Base-by-base conservation (phyloP, 2,797 vertebrate genomes). In the Cephalopachus bancanus region DNA sequence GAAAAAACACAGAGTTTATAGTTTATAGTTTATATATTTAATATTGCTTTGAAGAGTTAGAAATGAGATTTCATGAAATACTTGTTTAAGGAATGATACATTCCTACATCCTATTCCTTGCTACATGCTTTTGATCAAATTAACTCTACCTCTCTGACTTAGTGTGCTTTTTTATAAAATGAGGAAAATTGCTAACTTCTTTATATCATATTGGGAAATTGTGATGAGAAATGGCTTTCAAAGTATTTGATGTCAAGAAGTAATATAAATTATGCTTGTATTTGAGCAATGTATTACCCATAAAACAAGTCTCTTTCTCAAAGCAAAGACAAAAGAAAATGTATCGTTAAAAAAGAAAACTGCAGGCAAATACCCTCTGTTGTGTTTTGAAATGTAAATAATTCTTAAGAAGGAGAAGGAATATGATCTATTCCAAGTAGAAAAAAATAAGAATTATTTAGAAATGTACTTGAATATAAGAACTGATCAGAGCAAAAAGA, bases 371-470 rank as follows among this genome's bases (percentile, higher is more conserved):
- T 60, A 67, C 1, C 14, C 10, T 22, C 87, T 60, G 20, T 67
- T 44, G 12, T 44, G 11, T 93, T 85, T 89, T 78, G 75, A 93
- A 93, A 79, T 80, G 15, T 79, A 86, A 76, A 62, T 89, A 24
- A 57, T 51, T 94, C 85, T 93, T 69, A 49, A 53, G 10, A 90
- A 81, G 57, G 7, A 24, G 57, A 90, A 60, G 33, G 22, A 57
- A 87, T 6, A 78, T 59, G 30, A 57, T 64, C 30, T 95, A 81
- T 87, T 65, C 57, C 57, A 69, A 88, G 53, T 17, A 74, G 22
- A 12, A 74, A 60, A 57, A 62, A 55, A 80, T 16, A 94, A 10
- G 4, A 76, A 81, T 33, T 85, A 60, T 81, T 83, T 53, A 86
- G 5, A 71, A 59, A 67, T 62, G 4, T 11, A 62, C 24, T 89